A percentile compares a stretch with the other conserved stretches of the same genome.
phyloP scores from a whole-genome alignment of 2,113 vertebrate genomes.

The Heterocephalus glaber region DNA sequence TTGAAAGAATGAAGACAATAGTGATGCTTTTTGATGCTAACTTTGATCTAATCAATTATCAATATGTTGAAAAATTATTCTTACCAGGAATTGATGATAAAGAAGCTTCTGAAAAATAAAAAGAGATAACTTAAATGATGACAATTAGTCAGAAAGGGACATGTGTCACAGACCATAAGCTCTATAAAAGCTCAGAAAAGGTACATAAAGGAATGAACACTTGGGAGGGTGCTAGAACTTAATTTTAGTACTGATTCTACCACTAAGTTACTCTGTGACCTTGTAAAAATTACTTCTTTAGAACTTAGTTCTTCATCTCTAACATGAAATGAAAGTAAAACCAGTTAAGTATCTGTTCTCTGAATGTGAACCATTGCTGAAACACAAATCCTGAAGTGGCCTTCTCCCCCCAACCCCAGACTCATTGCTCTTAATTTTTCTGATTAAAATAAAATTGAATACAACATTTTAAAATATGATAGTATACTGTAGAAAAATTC shows the following conservation, averaged over 20 bases:
- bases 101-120: constrained; percentile 88
- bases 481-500: not conserved
- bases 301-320: constrained; percentile 29
- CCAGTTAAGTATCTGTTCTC: not conserved
- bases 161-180: not conserved
- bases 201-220: not conserved
- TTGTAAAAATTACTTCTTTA: constrained; percentile 51
- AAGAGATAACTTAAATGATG: constrained; percentile 61
- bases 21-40: constrained; percentile 8
- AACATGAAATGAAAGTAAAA: not conserved
- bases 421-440: not conserved
- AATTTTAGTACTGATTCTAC: not conserved
- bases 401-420: not conserved
- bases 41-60: constrained; percentile 50
- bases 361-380: not conserved
- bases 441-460: constrained; percentile 20
- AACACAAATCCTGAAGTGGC: not conserved
- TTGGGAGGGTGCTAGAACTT: not conserved
- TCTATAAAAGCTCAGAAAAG: constrained; percentile 48
- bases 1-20: constrained; percentile 13
- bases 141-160: not conserved
- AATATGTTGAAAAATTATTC: constrained; percentile 63
- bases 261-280: not conserved
- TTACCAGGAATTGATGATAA: constrained; percentile 91
- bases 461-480: constrained; percentile 42